A percentile compares a stretch with the other conserved stretches of the same genome.
These are phyloP conservation scores for Polyergus mexicanus DNA, from an alignment of 1,140 invertebrate genomes.

Conservation along the genomic window DNA sequence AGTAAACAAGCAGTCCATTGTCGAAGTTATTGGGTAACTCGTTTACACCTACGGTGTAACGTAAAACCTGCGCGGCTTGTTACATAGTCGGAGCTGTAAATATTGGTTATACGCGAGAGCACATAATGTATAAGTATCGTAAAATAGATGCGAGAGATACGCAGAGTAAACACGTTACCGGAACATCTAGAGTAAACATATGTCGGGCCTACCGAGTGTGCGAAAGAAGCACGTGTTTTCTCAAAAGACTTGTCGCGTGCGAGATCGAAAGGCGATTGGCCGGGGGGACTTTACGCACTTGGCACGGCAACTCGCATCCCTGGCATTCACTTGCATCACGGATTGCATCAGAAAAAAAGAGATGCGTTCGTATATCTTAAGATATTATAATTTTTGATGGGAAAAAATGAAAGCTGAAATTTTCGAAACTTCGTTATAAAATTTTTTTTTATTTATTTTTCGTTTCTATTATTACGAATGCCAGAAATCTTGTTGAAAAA, in stretches of 20 bases:
- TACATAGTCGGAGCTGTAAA: constrained; percentile 53
- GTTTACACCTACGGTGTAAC: constrained; percentile 3
- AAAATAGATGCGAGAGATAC: constrained; percentile 64
- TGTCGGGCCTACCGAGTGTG: constrained; percentile 48
- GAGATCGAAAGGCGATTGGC: constrained; percentile 39
- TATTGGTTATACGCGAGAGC: constrained; percentile 58
- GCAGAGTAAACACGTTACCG: constrained; percentile 66
- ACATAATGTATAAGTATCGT: constrained; percentile 54
- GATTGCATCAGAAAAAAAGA: not conserved
- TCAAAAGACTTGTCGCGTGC: constrained; percentile 28
- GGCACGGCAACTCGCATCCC: constrained; percentile 8
- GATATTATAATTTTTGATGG: not conserved
- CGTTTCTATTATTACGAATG: not conserved
- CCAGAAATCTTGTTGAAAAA: not conserved
- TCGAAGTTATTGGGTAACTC: constrained; percentile 50
- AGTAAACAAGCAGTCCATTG: constrained; percentile 26
- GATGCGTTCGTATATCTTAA: not conserved
- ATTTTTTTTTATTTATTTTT: not conserved
- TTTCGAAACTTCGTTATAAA: too few relatives aligned
- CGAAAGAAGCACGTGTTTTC: constrained; percentile 68
- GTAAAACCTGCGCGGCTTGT: constrained; percentile 29
- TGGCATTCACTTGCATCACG: constrained; percentile 43
- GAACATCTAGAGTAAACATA: constrained; percentile 73
- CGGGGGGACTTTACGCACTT: constrained; percentile 27
- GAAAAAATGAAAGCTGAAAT: too few relatives aligned